Conservation (phyloP, 2,113 vertebrate species). For the Daubentonia madagascariensis region DNA sequence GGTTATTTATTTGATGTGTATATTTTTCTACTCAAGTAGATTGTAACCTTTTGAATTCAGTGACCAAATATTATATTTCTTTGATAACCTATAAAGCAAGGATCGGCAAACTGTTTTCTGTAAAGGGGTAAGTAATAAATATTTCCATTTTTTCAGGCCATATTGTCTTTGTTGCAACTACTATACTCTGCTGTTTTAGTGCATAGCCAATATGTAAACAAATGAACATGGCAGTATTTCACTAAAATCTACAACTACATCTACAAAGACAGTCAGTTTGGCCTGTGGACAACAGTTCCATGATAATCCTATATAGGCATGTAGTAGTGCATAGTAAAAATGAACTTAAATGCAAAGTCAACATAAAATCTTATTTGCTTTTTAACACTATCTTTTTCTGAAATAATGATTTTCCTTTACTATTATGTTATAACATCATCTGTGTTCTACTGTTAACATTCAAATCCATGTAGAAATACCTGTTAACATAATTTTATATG, state of each 20-base stretch:
- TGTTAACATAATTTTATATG: background rate
- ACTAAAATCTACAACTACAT: background rate
- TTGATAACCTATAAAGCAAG: background rate
- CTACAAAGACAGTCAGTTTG: background rate
- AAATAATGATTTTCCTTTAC: background rate
- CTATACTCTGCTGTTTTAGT: background rate
- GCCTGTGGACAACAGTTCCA: background rate
- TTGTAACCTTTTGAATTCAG: background rate
- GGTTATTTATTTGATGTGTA: background rate
- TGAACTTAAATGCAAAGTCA: background rate
- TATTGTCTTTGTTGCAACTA: background rate
- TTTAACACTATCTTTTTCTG: background rate
- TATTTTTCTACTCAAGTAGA: background rate
- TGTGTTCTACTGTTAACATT: background rate
- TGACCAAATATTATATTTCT: background rate
- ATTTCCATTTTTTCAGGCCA: background rate
- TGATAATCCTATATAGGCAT: background rate
- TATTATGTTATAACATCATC: background rate
- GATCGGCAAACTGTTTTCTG: background rate
- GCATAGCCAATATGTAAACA: background rate
- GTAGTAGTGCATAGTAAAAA: background rate
- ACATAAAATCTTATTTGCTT: background rate
- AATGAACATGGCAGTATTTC: accelerated
- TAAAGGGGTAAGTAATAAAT: background rate
- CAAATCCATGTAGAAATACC: background rate